These are phyloP conservation scores for Vimba vimba DNA, from an alignment of 2,113 vertebrate genomes.

Conservation along the genomic window DNA sequence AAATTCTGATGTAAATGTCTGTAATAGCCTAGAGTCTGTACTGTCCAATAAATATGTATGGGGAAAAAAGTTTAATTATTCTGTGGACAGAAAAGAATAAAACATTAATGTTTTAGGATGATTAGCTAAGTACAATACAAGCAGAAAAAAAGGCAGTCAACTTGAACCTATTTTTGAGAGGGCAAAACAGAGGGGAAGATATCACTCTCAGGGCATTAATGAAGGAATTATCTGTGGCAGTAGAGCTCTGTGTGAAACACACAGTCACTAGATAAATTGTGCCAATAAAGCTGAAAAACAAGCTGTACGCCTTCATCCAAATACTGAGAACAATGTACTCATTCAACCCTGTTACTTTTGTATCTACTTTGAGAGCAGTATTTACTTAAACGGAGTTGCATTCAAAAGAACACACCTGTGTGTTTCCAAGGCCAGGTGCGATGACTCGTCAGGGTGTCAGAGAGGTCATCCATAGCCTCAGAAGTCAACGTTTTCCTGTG, in stretches of 20 bases:
- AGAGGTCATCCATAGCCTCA: constrained; percentile 23
- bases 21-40: constrained; percentile 54
- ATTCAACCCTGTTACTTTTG: constrained; percentile 23
- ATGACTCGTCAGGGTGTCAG: constrained; percentile 53
- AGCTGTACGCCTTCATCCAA: not conserved
- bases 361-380: constrained; percentile 7
- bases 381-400: not conserved
- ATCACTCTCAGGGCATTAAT: constrained; percentile 44
- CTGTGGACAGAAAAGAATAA: constrained; percentile 53
- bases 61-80: constrained; percentile 52
- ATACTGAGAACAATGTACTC: not conserved
- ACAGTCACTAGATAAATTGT: constrained; percentile 26
- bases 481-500: constrained; percentile 46
- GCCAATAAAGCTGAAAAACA: constrained; percentile 24
- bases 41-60: constrained; percentile 60
- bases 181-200: constrained; percentile 42
- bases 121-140: constrained; percentile 59
- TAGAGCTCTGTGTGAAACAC: constrained; percentile 47
- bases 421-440: constrained; percentile 62
- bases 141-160: constrained; percentile 52
- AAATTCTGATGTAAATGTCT: constrained; percentile 57
- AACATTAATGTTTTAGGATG: constrained; percentile 56
- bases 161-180: constrained; percentile 52
- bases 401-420: constrained; percentile 58
- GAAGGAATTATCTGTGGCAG: constrained; percentile 39